phyloP scores from a whole-genome alignment of 2,797 vertebrate genomes.

The Muraenolepis orangiensis region DNA sequence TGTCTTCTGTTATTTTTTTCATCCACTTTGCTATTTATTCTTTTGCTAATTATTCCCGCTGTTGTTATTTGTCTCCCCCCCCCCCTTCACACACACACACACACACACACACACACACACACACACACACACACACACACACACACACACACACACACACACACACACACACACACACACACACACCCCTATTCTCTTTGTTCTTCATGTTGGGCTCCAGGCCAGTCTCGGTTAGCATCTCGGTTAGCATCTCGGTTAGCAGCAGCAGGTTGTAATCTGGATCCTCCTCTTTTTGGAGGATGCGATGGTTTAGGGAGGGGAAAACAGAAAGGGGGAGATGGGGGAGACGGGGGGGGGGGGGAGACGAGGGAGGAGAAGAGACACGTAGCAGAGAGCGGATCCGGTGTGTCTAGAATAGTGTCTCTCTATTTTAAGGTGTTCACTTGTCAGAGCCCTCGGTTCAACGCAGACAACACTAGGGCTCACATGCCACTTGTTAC shows the following conservation, averaged over 20 bases:
- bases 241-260: slow-evolving; percentile 40
- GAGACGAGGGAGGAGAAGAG: slow-evolving; percentile 8
- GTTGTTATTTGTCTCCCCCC: not conserved
- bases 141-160: no score
- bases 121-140: no score
- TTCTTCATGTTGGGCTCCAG: slow-evolving; percentile 40
- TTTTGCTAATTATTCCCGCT: not conserved
- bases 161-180: no score
- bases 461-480: not conserved
- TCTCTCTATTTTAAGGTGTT: slow-evolving; percentile 1
- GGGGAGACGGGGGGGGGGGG: slow-evolving; percentile 5
- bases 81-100: no score
- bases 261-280: slow-evolving; percentile 64
- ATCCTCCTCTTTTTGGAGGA: slow-evolving; percentile 49
- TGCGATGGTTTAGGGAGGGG: no score
- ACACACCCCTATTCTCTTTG: slow-evolving; percentile 11
- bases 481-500: not conserved
- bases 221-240: slow-evolving; percentile 36
- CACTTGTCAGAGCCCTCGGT: not conserved
- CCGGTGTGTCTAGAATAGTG: not conserved
- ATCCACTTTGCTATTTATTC: not conserved
- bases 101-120: no score
- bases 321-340: no score
- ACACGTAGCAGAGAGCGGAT: not conserved
- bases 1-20: slow-evolving; percentile 2